Percentiles rank a stretch among this genome's conserved stretches.
These are phyloP conservation scores for Silurus meridionalis DNA, from an alignment of 2,113 vertebrate genomes.

Conservation along the genomic window DNA sequence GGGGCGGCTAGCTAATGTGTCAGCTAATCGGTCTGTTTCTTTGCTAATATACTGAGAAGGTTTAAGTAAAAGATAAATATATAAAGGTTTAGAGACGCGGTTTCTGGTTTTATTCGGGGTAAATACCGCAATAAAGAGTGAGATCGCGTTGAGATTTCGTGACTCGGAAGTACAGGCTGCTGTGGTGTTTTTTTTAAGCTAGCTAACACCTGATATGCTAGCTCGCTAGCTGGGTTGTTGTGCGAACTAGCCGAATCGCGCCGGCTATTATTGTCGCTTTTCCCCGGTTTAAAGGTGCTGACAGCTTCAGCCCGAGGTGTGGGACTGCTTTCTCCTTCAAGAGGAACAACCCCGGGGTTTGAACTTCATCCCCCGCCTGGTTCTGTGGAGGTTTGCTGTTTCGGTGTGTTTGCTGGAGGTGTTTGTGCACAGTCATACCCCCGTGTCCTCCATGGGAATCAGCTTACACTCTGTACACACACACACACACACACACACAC, in stretches of 20 bases:
- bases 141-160: neutral
- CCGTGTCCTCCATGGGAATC: slow-evolving; percentile 39
- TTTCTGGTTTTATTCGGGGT: neutral
- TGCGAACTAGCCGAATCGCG: slow-evolving; percentile 44
- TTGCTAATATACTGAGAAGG: too few species aligned
- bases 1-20: too few species aligned
- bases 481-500: neutral
- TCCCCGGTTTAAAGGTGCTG: slow-evolving; percentile 6
- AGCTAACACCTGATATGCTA: neutral
- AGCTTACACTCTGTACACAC: neutral
- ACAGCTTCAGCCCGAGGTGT: slow-evolving; percentile 6
- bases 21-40: too few species aligned
- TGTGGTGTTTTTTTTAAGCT: too few species aligned
- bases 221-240: slow-evolving; percentile 19
- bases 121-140: neutral
- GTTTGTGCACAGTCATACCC: slow-evolving; percentile 58
- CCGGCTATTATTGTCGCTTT: slow-evolving; percentile 15
- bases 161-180: neutral
- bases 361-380: too few species aligned
- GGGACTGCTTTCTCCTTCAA: neutral
- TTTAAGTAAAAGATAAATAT: neutral
- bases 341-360: too few species aligned
- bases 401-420: slow-evolving; percentile 1
- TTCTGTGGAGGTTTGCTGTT: neutral
- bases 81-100: neutral